Base-by-base conservation (phyloP, 2,797 vertebrate genomes). In the Darevskia nairensis region DNA sequence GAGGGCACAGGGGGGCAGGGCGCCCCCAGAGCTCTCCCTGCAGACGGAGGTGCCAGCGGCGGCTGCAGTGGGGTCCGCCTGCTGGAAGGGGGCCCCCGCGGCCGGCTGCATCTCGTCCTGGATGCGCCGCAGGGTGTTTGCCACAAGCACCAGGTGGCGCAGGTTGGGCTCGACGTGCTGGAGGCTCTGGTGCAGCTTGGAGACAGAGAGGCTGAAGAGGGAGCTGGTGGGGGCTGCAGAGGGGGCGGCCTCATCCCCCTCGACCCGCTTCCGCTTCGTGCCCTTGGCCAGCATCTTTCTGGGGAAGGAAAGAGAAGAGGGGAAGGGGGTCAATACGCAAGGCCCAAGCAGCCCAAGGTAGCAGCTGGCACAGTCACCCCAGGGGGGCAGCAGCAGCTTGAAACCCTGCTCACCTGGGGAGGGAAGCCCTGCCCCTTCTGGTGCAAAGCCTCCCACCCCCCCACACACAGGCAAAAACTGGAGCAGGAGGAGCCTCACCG, bases 121-220 rank as follows among this genome's bases (percentile, higher is more conserved):
- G 85, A 96, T 91, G 3, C 96, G 94, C 32, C 95, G 92, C 25
- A 96, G 46, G 0, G 95, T 95, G 87, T 96, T 97, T 82, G 96
- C 95, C 9, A 97, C 95, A 68, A 97, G 93, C 27, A 97, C 96
- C 41, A 96, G 92, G 88, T 95, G 95, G 25, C 95, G 92, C 6
- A 96, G 92, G 92, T 96, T 89, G 0, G 95, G 96, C 72, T 97
- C 96, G 0, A 94, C 94, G 44, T 93, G 94, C 46, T 89, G 93
- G 4, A 96, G 94, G 82, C 96, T 96, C n/a, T 93, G 96, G 72
- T 95, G 96, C 15, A 97, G 95, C 39, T 97, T 97, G 72, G 95
- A 85, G 82, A 96, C 88, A 0, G 96, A 97, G 27, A 97, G 93
- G 91, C 95, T 93, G 83, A 97, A 94, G 64, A 96, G 94, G 17